Conservation (phyloP, 2,888 invertebrate genomes). For the Drosophila helvetica region DNA sequence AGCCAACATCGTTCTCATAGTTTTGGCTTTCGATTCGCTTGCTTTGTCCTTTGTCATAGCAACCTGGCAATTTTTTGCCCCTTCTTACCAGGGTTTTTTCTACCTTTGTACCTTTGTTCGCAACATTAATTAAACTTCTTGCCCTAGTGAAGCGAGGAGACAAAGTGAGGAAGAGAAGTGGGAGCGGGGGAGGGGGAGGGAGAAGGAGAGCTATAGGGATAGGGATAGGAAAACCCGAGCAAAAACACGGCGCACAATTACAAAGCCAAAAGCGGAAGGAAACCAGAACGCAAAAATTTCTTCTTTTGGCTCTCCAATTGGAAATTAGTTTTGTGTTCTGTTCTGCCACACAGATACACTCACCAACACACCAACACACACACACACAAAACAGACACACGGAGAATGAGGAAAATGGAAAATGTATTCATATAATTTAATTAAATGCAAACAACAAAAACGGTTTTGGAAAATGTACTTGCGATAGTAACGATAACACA, state of each 20-base stretch:
- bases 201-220: too few species aligned
- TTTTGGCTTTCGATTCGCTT: constrained; percentile 48
- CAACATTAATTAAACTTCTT: constrained; percentile 69
- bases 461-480: constrained; percentile 81
- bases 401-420: constrained; percentile 49
- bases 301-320: constrained; percentile 56
- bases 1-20: constrained; percentile 53
- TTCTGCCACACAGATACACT: constrained; percentile 22
- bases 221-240: constrained; percentile 17
- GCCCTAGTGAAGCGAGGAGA: constrained; percentile 11
- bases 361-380: constrained; percentile 17
- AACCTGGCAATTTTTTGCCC: constrained; percentile 38
- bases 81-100: background rate
- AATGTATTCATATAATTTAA: constrained; percentile 77
- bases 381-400: constrained; percentile 19
- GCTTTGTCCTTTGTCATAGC: constrained; percentile 49
- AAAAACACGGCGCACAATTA: constrained; percentile 56
- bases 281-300: constrained; percentile 41
- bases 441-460: constrained; percentile 80
- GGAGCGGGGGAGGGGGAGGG: constrained; percentile 11
- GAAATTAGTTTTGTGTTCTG: constrained; percentile 51
- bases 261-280: constrained; percentile 45
- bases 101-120: constrained; percentile 46
- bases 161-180: background rate
- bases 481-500: constrained; percentile 67